phyloP scores from a whole-genome alignment of 2,888 invertebrate species.

The Rhamnusium bicolor region DNA sequence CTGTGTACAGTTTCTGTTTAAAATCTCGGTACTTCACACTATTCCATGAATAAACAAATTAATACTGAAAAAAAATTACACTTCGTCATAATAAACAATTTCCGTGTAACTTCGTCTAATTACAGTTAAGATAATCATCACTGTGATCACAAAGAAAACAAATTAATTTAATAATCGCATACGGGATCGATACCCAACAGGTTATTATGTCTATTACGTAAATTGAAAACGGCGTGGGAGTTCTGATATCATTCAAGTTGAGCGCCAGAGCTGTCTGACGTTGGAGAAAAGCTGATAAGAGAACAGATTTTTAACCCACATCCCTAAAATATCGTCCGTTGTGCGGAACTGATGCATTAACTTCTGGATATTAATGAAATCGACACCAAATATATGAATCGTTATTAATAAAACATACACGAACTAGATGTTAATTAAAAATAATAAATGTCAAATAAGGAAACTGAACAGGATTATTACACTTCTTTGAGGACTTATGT shows the following conservation, averaged over 20 bases:
- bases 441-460: too few relatives aligned
- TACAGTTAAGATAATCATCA: too few relatives aligned
- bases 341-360: background rate
- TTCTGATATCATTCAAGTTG: background rate
- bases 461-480: too few relatives aligned
- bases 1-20: too few relatives aligned
- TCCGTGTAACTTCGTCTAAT: background rate
- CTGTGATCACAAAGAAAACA: too few relatives aligned
- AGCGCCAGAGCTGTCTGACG: background rate
- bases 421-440: background rate
- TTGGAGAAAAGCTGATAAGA: background rate
- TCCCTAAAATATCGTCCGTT: background rate
- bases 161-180: background rate
- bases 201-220: background rate
- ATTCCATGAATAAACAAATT: too few relatives aligned
- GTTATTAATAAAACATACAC: background rate
- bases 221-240: background rate
- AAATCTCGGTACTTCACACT: too few relatives aligned
- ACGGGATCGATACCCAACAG: background rate
- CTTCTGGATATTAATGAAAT: background rate
- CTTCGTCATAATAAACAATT: too few relatives aligned
- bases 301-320: background rate
- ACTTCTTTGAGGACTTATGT: too few relatives aligned
- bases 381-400: background rate
- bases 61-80: too few relatives aligned